Percentiles rank a stretch among this genome's conserved stretches.
Conservation (phyloP, 64 coral and sea anemone species). For the Cladopsammia gracilis region DNA sequence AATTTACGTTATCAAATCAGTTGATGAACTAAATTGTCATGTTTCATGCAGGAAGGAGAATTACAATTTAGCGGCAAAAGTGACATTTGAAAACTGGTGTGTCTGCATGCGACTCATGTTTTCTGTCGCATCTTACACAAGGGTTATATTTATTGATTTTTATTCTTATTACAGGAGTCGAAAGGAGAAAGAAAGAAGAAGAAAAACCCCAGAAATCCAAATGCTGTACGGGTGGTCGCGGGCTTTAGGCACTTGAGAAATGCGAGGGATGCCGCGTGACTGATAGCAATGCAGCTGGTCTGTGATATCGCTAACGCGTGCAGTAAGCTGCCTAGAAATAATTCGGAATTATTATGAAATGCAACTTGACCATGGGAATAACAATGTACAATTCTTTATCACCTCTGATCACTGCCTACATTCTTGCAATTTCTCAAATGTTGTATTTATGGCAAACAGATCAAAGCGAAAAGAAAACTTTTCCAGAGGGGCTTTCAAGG, state of each 20-base stretch:
- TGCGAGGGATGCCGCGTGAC: neutral
- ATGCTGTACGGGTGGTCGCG: constrained; percentile 39
- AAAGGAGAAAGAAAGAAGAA: constrained; percentile 31
- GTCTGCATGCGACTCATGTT: no score
- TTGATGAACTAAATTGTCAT: no score
- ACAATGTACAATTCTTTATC: no score
- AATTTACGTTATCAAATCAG: no score
- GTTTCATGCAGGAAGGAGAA: no score
- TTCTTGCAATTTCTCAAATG: neutral
- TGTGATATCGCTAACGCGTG: neutral
- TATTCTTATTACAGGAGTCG: neutral
- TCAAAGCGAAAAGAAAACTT: no score
- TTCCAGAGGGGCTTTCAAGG: no score
- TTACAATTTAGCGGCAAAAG: no score
- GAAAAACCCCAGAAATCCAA: neutral
- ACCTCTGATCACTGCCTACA: neutral
- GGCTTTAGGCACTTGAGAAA: neutral
- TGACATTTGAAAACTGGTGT: no score
- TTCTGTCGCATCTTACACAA: neutral
- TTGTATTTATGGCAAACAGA: neutral
- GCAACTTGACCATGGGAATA: no score
- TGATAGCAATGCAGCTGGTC: constrained; percentile 2
- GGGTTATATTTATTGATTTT: neutral
- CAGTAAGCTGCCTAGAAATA: neutral
- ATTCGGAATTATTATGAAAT: neutral